Conservation (phyloP, 2,797 vertebrate species). For the Pantherophis vulpinus region DNA sequence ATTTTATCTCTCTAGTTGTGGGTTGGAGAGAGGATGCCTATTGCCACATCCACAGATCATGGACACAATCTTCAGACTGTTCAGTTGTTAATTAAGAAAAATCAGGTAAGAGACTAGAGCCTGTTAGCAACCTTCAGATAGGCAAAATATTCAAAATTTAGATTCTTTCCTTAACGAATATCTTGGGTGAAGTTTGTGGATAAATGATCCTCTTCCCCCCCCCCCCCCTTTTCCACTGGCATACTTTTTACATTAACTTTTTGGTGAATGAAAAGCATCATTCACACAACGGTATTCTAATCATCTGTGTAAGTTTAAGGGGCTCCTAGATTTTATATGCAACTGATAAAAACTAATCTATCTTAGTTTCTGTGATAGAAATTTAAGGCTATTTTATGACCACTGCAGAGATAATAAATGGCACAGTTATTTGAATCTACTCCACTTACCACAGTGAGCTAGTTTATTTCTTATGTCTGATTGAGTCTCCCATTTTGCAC, state of each 20-base stretch:
- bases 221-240: background rate
- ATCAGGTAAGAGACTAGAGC: constrained; percentile 79
- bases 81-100: constrained; percentile 97
- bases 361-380: background rate
- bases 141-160: background rate
- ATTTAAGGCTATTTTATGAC: background rate
- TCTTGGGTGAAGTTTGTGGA: background rate
- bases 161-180: background rate
- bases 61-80: constrained; percentile 97
- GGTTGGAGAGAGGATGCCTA: constrained; percentile 93
- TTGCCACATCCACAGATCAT: constrained; percentile 94
- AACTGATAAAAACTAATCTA: background rate
- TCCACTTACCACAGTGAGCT: background rate
- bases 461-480: background rate
- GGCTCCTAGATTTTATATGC: background rate
- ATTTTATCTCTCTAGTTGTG: constrained; percentile 78
- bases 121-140: background rate
- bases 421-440: background rate
- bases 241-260: background rate
- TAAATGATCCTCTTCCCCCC: too few relatives aligned
- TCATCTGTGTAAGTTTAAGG: background rate
- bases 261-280: background rate
- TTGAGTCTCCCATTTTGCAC: background rate
- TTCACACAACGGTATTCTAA: background rate
- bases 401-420: background rate